Evolutionary conservation across 1,140 invertebrate genomes (phyloP), one percentile per base, ranked within the genome.

Genomic region (Sycophaga agraensis): DNA sequence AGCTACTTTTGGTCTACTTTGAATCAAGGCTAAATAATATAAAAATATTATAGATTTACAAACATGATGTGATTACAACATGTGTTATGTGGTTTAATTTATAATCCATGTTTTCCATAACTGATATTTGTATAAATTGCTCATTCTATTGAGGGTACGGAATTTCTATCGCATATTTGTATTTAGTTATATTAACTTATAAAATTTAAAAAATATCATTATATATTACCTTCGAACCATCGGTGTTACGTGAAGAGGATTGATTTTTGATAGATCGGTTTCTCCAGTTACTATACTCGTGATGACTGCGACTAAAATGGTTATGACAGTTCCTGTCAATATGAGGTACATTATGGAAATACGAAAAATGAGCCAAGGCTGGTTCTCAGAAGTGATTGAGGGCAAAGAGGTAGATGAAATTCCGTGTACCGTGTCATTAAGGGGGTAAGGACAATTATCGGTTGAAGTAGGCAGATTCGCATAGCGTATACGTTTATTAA

Each of bases 291-390:
- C 12, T 6, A 76, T 74, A 61, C 82, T 84, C 6, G 80, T 74
- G 3, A 80, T 54, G 2, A 81, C 46, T 7, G 81, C 83, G 14
- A 82, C 68, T 0, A 81, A 50, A 0, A 84, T 43, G 0, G 80
- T 76, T 5, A 79, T 66, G 1, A 71, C 42, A 0, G 80, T 74
- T 19, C 83, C 85, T 45, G 85, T 82, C 4, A 84, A 72, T 4
- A 82, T 84, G 7, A 45, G 24, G 12, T 84, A 87, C 46, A 86
- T 82, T 66, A 87, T 87, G 2, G 86, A 86, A 42, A 87, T 81
- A 19, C 72, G 73, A 66, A 79, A 85, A n/a, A 82, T 55, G 17
- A 66, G 46, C 16, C 69, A 68, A 6, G 72, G 66, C n/a, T 70
- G 58, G 8, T 74, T 72, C 0, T 63, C 42, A 21, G 57, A 31